These are phyloP conservation scores for Myopa tessellatipennis DNA, from an alignment of 2,888 invertebrate species.

Conservation along the genomic window DNA sequence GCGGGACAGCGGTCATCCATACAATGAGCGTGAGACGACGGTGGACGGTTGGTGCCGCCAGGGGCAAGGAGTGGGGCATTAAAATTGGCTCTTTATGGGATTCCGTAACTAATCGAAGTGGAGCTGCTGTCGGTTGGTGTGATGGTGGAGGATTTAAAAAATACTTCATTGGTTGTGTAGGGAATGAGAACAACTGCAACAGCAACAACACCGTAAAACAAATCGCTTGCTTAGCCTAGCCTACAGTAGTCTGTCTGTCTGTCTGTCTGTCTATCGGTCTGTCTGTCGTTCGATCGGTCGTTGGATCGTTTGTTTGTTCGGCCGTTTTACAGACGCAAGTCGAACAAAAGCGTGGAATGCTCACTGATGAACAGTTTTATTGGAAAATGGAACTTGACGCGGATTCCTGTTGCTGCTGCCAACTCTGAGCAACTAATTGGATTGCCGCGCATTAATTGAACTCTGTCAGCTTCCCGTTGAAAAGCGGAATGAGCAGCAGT, in stretches of 20 bases:
- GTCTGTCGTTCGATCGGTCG: too few species aligned
- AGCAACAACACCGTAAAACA: too few species aligned
- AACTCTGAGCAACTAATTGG: too few species aligned
- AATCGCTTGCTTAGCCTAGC: too few species aligned
- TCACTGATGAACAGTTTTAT: constrained; percentile 3
- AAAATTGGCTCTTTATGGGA: constrained; percentile 8
- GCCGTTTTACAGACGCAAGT: background rate
- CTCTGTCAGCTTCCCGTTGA: too few species aligned
- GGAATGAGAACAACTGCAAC: too few species aligned
- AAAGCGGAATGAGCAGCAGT: too few species aligned
- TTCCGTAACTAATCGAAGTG: background rate
- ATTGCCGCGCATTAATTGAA: background rate
- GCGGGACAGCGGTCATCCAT: background rate
- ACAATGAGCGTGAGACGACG: too few species aligned
- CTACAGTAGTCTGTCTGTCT: too few species aligned
- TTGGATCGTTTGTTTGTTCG: background rate
- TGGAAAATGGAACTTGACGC: background rate
- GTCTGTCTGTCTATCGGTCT: too few species aligned
- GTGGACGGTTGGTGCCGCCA: background rate
- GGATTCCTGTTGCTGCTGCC: background rate
- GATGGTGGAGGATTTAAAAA: background rate
- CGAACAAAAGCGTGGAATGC: constrained; percentile 11
- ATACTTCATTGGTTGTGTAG: background rate
- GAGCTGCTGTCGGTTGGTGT: too few species aligned
- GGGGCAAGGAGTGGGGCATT: background rate